Evolutionary conservation across 1,140 invertebrate genomes (phyloP).

Genomic region (Drosophila kepulauana): DNA sequence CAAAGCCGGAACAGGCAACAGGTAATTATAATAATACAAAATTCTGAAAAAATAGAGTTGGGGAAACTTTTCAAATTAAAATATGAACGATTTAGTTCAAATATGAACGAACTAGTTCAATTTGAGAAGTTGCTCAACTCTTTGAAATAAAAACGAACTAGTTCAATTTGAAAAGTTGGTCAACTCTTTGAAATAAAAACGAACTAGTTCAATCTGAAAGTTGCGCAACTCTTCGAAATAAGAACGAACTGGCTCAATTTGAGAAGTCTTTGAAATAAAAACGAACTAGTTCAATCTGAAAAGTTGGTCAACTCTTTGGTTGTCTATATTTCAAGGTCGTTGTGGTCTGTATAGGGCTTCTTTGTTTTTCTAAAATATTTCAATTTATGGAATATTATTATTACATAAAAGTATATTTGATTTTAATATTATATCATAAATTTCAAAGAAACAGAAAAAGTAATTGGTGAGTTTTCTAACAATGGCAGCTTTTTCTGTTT

Average conservation of each 20-base stretch:
- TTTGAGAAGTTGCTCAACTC: not conserved
- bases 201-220: not conserved
- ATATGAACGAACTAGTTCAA: not conserved
- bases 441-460: too few species aligned
- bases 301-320: not conserved
- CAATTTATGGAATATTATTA: too few species aligned
- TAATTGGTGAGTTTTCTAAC: too few species aligned
- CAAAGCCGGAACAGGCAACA: slow-evolving; percentile 63
- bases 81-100: too few species aligned
- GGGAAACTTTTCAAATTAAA: too few species aligned
- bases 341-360: too few species aligned
- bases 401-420: too few species aligned
- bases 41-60: not conserved
- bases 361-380: too few species aligned
- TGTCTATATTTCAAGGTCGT: not conserved
- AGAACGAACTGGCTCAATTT: not conserved
- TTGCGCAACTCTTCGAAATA: not conserved
- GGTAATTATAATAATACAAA: slow-evolving; percentile 41
- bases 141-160: not conserved
- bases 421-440: too few species aligned
- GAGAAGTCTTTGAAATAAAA: not conserved
- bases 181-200: not conserved
- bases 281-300: not conserved
- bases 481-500: too few species aligned
- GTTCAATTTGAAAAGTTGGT: not conserved